Evolutionary conservation across 2,888 invertebrate genomes (phyloP).

Genomic region (Neoitamus cyanurus): DNA sequence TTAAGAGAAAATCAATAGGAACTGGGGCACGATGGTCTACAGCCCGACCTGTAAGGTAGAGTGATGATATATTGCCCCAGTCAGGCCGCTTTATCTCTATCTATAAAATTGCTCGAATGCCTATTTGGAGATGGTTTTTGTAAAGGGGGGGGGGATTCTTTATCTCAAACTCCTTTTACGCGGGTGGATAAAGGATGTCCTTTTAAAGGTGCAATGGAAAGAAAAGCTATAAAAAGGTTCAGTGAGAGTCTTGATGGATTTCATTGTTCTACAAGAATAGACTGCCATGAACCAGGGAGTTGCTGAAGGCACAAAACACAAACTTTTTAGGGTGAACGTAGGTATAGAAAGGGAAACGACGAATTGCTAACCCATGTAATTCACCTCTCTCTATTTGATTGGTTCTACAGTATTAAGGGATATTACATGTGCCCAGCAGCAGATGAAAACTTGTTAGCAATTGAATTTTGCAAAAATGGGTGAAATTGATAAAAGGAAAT

Average conservation of each 20-base stretch:
- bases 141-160: constrained; percentile 2
- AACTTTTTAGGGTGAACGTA: background rate
- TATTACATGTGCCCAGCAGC: background rate
- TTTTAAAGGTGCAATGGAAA: constrained; percentile 24
- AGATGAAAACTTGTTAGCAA: background rate
- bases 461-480: background rate
- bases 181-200: constrained; percentile 16
- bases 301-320: background rate
- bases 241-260: background rate
- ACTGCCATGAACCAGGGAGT: background rate
- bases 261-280: constrained; percentile 23
- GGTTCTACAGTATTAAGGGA: background rate
- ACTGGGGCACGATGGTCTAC: background rate
- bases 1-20: constrained; percentile 16
- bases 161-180: constrained; percentile 3
- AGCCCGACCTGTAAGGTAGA: background rate
- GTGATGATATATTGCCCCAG: constrained; percentile 4
- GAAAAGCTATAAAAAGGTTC: background rate
- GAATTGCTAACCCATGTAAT: background rate
- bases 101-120: constrained; percentile 27
- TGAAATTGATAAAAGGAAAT: background rate
- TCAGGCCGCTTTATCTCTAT: background rate
- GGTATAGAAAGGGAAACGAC: background rate
- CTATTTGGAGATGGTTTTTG: background rate
- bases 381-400: background rate